Base-by-base conservation (phyloP, 2,888 invertebrate species). In the Alloscopus bannaensis region DNA sequence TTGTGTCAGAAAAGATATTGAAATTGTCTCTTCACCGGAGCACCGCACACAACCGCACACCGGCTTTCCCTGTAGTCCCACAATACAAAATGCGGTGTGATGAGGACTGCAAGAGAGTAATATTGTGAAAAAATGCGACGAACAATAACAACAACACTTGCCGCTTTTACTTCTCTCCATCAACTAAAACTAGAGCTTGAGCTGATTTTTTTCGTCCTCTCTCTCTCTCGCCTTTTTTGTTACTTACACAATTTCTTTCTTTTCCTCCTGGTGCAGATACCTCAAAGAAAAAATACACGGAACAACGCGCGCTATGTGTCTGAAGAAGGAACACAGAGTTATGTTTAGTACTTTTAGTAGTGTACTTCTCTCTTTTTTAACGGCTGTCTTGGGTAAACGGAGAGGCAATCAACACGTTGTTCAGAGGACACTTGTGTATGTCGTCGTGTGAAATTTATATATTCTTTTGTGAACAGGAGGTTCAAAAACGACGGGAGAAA, bases 341-440 rank as follows among this genome's bases (percentile, higher is more conserved):
- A 22, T 69, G 11, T 26, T 36, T 55, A 28, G 28, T 57, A 18
- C 40, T 57, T 42, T 45, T 29, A 3, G 18, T n/a, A 62, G 24
- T 42, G 29, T 20, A 16, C 4, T 28, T 50, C 36, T 69, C 1
- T 68, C 24, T 40, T 65, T 57, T 66, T 75, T 65, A 75, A 75
- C 47, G 57, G 55, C 65, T 75, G 59, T 66, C 59, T 52, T 66
- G 75, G 66, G 75, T 28, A 57, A 75, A 65, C 50, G 66, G 57
- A 75, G 75, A 75, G 42, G 59, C 57, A 75, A 75, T 66, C 75
- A 75, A 75, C 75, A 66, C 45, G 75, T 75, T 75, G 75, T 66
- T 66, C 45, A 75, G 55, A 24, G 59, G 75, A 59, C 59, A 75
- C 65, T 57, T 28, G 36, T 42, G 47, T 52, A 66, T 47, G 52